Evolutionary conservation across 2,113 vertebrate genomes (phyloP).

Genomic region (Hemibagrus wyckioides): DNA sequence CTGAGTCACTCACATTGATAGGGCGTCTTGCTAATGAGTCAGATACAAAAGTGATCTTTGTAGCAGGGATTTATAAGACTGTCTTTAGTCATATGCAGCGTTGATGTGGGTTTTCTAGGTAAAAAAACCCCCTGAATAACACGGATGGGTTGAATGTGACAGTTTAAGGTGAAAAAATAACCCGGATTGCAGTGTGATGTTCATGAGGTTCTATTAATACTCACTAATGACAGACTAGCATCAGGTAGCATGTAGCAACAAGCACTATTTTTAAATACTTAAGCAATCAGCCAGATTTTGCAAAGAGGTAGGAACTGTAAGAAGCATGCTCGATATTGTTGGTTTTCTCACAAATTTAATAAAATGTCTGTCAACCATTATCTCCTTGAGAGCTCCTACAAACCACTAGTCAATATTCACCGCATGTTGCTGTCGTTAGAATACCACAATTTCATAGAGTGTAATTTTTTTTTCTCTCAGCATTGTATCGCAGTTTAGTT

Average conservation of each 20-base stretch:
- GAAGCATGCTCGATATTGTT: neutral
- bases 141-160: neutral
- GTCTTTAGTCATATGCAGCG: neutral
- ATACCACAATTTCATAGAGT: neutral
- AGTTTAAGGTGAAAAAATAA: neutral
- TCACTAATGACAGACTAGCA: neutral
- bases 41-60: neutral
- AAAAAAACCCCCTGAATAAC: neutral
- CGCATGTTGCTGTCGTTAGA: neutral
- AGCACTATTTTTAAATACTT: neutral
- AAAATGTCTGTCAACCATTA: neutral
- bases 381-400: neutral
- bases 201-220: neutral
- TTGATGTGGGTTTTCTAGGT: neutral
- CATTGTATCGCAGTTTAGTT: neutral
- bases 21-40: neutral
- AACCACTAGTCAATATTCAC: neutral
- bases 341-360: neutral
- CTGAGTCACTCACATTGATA: conserved; percentile 7
- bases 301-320: neutral
- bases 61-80: neutral
- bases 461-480: neutral
- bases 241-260: neutral
- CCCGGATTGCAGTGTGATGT: neutral
- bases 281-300: neutral